These are phyloP conservation scores for Acleris holmiana DNA, from an alignment of 2,888 invertebrate genomes.

Conservation along the genomic window DNA sequence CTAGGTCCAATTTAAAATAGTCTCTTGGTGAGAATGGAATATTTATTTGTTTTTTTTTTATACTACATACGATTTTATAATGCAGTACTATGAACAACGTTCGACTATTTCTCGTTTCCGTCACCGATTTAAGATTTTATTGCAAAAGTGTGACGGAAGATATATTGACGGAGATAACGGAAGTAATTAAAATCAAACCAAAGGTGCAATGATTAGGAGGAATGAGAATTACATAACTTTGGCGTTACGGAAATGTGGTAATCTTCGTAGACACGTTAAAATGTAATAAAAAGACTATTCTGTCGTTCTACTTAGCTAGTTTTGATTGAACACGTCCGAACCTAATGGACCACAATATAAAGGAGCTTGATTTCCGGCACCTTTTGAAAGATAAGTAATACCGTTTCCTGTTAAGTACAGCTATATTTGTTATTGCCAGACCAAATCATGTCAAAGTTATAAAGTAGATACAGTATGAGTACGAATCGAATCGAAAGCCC, in stretches of 20 bases:
- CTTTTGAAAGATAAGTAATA: too few species aligned
- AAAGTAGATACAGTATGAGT: conserved; percentile 28
- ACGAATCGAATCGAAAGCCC: conserved; percentile 63
- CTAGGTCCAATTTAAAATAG: too few species aligned
- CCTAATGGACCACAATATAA: too few species aligned
- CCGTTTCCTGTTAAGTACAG: too few species aligned
- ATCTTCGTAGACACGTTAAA: background rate
- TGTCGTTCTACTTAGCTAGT: too few species aligned
- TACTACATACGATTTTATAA: conserved; percentile 5
- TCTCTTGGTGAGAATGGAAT: too few species aligned
- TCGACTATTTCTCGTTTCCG: conserved; percentile 10
- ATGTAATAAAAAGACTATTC: too few species aligned
- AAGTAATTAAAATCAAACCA: conserved; percentile 35
- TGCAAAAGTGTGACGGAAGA: conserved; percentile 10
- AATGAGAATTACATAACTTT: conserved; percentile 29
- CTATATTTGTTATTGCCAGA: too few species aligned
- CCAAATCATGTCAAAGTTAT: conserved; percentile 1
- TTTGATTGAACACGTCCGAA: too few species aligned
- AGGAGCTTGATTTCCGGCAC: too few species aligned
- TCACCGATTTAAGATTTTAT: conserved; percentile 25
- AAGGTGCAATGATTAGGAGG: conserved; percentile 26
- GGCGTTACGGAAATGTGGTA: conserved; percentile 11
- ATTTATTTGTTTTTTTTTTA: too few species aligned
- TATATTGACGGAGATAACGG: conserved; percentile 26
- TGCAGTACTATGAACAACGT: conserved; percentile 24